Evolutionary conservation across 2,797 vertebrate species (phyloP).

Genomic region (Coracias cyanogaster): DNA sequence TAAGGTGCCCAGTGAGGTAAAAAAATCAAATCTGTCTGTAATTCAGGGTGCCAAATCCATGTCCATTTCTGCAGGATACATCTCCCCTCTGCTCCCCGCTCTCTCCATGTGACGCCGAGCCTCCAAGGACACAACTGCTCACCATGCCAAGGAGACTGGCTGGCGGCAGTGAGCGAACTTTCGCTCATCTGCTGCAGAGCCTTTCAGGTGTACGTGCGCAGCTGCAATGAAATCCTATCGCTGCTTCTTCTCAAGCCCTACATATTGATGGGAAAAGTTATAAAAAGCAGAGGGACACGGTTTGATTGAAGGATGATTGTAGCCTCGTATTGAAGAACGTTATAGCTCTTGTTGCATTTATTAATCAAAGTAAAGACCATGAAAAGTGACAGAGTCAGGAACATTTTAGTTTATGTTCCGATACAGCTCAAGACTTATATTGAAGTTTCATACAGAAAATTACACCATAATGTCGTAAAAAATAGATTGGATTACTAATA

Average conservation of each 20-base stretch:
- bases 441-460: slow-evolving; percentile 74
- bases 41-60: fast-evolving
- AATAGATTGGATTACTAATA: slow-evolving; percentile 79
- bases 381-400: slow-evolving; percentile 75
- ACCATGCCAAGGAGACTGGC: neutral
- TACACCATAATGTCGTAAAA: slow-evolving; percentile 73
- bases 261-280: slow-evolving; percentile 12
- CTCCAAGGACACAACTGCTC: neutral
- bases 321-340: slow-evolving; percentile 44
- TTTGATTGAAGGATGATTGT: slow-evolving; percentile 61
- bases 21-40: neutral
- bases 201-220: neutral
- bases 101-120: fast-evolving
- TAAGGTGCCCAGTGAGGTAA: neutral
- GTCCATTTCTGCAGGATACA: fast-evolving
- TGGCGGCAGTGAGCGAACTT: neutral
- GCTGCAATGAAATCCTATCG: neutral
- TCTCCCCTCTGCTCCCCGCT: neutral
- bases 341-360: slow-evolving; percentile 67
- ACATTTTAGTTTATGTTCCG: slow-evolving; percentile 74
- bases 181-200: neutral
- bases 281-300: slow-evolving; percentile 35
- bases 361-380: slow-evolving; percentile 78
- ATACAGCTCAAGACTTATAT: slow-evolving; percentile 70
- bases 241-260: slow-evolving; percentile 9